Evolutionary conservation across 2,888 invertebrate species (phyloP), one percentile per base, ranked within the genome.

Genomic region (Epinotia brunnichana): DNA sequence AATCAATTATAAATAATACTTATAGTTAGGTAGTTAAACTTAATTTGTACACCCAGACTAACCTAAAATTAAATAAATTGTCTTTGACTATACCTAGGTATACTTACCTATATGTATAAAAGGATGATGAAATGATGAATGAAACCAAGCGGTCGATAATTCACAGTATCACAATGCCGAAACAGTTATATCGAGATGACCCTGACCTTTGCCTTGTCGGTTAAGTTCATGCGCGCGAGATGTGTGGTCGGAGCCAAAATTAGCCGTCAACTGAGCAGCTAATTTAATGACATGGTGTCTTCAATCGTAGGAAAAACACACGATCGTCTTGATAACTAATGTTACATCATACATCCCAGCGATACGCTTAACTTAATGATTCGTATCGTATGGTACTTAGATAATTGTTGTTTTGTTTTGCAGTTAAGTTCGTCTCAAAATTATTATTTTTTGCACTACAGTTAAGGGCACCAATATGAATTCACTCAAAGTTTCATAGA

Each of bases 281-380:
- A 59, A 53, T 57, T 59, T 17, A 44, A 35, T 78, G 72, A 74
- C 39, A 74, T 72, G 68, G 74, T 72, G 76, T 70, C 74, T 57
- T 69, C 71, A 74, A 70, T 24, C 74, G 76, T 80, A 74, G 87
- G 85, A 85, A 84, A 87, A 85, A 74, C 80, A 83, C 82, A 71
- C 51, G 64, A 75, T 78, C 57, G 56, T 62, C 48, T 21, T 29
- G 72, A 73, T 73, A 66, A 61, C 39, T 24, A 39, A n/a, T 48
- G 41, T 76, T 76, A 75, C 79, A 76, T 78, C 77, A 80, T 21
- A 15, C 19, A 48, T 63, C 17, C 35, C 24, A 74, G 57, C 66
- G 57, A 69, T 74, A 62, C n/a, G n/a, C 10, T 54, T 24, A 21
- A 35, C 35, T 35, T 17, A 13, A 21, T 11, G 13, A 10, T 54